Percentiles rank a stretch among this genome's conserved stretches.
phyloP scores from a whole-genome alignment of 1,140 invertebrate species.

The Drosophila neocordata region DNA sequence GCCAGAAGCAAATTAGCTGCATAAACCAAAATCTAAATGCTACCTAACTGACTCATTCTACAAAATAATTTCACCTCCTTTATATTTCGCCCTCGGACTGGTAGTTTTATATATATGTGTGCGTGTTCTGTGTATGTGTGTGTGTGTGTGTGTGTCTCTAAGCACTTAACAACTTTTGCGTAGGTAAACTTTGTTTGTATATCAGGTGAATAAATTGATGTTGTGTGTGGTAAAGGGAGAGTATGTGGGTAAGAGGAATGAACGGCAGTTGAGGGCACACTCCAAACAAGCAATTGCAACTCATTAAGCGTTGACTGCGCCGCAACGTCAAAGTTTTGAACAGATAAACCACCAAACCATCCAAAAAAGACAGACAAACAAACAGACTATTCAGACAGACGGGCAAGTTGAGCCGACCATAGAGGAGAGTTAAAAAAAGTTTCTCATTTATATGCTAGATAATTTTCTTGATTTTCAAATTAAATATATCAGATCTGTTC shows the following conservation, averaged over 20 bases:
- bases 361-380: not conserved
- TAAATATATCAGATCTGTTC: no score
- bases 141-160: slow-evolving; percentile 51
- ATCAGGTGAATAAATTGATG: slow-evolving; percentile 9
- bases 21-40: slow-evolving; percentile 67
- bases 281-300: slow-evolving; percentile 75
- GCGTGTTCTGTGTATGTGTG: slow-evolving; percentile 2
- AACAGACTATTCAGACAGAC: not conserved
- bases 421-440: no score
- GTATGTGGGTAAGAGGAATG: not conserved
- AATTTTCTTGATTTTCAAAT: no score
- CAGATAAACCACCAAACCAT: slow-evolving; percentile 39
- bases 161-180: slow-evolving; percentile 66
- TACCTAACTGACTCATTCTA: slow-evolving; percentile 32
- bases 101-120: not conserved
- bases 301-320: slow-evolving; percentile 72
- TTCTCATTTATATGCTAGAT: no score
- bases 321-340: slow-evolving; percentile 59
- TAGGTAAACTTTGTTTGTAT: slow-evolving; percentile 67
- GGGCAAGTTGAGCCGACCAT: not conserved
- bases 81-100: not conserved
- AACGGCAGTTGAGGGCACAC: slow-evolving; percentile 21
- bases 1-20: slow-evolving; percentile 63
- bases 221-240: not conserved
- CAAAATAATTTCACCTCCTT: not conserved